phyloP scores from a whole-genome alignment of 2,797 vertebrate genomes.

The Hippoglossus hippoglossus region DNA sequence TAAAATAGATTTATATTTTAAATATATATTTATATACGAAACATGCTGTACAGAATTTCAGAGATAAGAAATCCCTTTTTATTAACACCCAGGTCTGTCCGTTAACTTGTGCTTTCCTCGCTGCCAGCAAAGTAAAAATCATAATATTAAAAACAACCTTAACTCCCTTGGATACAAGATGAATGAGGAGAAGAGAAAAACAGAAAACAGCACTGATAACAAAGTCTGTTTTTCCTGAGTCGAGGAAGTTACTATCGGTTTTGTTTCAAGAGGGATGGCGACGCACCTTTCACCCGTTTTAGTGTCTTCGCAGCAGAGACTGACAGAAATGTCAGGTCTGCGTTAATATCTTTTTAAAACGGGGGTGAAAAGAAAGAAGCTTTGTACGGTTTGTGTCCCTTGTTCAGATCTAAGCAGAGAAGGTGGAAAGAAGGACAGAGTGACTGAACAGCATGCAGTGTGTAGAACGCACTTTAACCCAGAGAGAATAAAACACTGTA shows the following conservation, averaged over 20 bases:
- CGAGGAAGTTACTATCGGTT: slow-evolving; percentile 40
- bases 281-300: slow-evolving; percentile 26
- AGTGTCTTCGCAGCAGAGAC: slow-evolving; percentile 27
- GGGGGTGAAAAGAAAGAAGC: neutral
- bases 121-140: slow-evolving; percentile 53
- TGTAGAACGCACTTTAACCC: slow-evolving; percentile 21
- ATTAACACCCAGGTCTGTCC: slow-evolving; percentile 77
- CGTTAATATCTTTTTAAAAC: neutral
- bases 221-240: slow-evolving; percentile 75
- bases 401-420: slow-evolving; percentile 20
- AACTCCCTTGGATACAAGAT: slow-evolving; percentile 70
- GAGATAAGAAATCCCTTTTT: slow-evolving; percentile 82
- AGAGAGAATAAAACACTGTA: slow-evolving; percentile 13
- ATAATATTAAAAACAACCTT: neutral
- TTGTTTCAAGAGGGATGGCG: slow-evolving; percentile 44
- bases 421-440: slow-evolving; percentile 1
- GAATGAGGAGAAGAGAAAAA: slow-evolving; percentile 50
- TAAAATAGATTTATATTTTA: slow-evolving; percentile 89
- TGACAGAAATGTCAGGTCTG: slow-evolving; percentile 11
- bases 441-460: slow-evolving; percentile 27
- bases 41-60: slow-evolving; percentile 86
- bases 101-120: slow-evolving; percentile 85
- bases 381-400: slow-evolving; percentile 14
- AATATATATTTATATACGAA: slow-evolving; percentile 87
- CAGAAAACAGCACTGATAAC: slow-evolving; percentile 64